Base-by-base conservation (phyloP, 2,888 invertebrate species). In the Tuberolachnus salignus region DNA sequence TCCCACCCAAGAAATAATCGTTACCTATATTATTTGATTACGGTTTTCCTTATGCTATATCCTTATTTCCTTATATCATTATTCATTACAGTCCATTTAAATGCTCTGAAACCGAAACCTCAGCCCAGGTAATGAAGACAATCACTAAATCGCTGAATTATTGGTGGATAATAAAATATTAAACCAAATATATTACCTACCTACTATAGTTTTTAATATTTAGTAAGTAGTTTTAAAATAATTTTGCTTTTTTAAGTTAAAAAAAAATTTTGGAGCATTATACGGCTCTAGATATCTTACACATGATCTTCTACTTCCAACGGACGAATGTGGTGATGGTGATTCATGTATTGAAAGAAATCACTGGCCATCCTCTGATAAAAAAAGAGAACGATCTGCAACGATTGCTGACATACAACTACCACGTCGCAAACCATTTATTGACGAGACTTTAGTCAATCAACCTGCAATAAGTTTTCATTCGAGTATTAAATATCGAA, bases 261-360 rank as follows among this genome's bases (percentile, higher is more conserved):
- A 87, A 75, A 86, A 87, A 81, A 86, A 88, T 42, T 86, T 87
- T 64, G 86, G 87, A 59, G 86, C 87, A 8, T 87, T 88, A 73
- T 86, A 85, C 57, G 88, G 89, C 1, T 89, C 89, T 1, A 86
- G 89, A 42, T 89, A 89, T 83, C 86, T 90, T 83, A 88, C 89
- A 44, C 89, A 89, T 83, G 90, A 90, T 83, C 86, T 89, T 55
- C 88, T 88, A n/a, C 84, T 89, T 81, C 89, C 87, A 81, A 89
- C 86, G 23, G 90, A 90, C 82, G 89, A 89, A 83, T 89, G 88
- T 83, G 87, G 87, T 80, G 87, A 86, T n/a, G 87, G 87, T 51
- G 86, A 87, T 81, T 85, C 88, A 16, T 59, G 55, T 51, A 34
- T 78, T 21, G 85, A 85, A n/a, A 82, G 82, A 26, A 83, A 83